phyloP scores from a whole-genome alignment of 2,888 invertebrate genomes.

The Melipona beecheii region DNA sequence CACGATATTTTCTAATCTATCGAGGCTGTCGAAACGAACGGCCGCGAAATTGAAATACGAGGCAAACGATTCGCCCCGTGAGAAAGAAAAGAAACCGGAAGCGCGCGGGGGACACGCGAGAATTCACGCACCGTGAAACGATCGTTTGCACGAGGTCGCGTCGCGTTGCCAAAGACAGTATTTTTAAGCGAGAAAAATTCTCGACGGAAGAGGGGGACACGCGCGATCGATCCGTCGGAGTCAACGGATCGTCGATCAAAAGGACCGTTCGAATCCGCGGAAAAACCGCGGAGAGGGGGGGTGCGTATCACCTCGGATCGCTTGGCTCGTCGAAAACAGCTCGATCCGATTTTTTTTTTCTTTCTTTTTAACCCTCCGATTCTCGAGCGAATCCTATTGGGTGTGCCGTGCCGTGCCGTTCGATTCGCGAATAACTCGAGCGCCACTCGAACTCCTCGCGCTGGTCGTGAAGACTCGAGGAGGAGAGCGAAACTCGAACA shows the following conservation, averaged over 20 bases:
- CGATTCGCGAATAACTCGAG: constrained; percentile 1
- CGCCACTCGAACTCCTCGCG: not conserved
- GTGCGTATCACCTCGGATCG: not conserved
- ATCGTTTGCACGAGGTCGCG: not conserved
- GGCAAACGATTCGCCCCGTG: not conserved
- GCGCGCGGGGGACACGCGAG: constrained; percentile 28
- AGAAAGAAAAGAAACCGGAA: constrained; percentile 5
- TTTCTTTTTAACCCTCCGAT: not conserved
- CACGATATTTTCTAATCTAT: not conserved
- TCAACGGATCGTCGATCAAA: too few relatives aligned
- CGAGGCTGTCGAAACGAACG: not conserved
- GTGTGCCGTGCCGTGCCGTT: constrained; percentile 31
- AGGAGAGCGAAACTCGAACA: not conserved
- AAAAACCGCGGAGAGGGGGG: too few relatives aligned
- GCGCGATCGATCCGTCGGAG: too few relatives aligned
- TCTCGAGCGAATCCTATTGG: constrained; percentile 12
- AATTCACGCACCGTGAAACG: not conserved
- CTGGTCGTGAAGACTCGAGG: not conserved
- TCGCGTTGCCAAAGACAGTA: constrained; percentile 80
- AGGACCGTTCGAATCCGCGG: too few relatives aligned
- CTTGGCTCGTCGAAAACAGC: constrained; percentile 1
- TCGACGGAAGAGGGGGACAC: not conserved
- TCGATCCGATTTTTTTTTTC: not conserved
- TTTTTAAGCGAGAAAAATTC: constrained; percentile 71
- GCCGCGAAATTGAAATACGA: too few relatives aligned